Percentiles rank a stretch among this genome's conserved stretches.
Conservation (phyloP, 2,113 vertebrate genomes). For the Leptodactylus fuscus region DNA sequence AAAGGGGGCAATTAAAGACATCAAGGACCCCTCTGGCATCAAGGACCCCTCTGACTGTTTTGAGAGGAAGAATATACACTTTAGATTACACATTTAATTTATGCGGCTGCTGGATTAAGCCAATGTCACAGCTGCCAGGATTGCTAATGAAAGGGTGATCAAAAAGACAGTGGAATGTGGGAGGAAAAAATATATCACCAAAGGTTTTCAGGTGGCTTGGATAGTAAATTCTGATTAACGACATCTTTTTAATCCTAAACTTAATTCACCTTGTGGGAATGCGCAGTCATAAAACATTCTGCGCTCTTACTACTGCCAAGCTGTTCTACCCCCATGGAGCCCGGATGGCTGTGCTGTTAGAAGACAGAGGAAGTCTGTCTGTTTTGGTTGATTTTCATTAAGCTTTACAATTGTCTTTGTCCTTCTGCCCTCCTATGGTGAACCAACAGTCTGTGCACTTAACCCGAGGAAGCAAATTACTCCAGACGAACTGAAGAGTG, state of each 20-base stretch:
- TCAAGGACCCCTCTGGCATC: constrained; percentile 45
- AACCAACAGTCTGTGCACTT: background rate
- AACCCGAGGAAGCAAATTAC: constrained; percentile 2
- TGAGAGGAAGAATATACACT: constrained; percentile 63
- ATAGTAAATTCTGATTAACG: constrained; percentile 72
- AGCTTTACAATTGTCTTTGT: background rate
- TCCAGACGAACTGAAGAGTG: background rate
- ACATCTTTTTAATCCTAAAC: constrained; percentile 67
- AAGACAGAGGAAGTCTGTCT: constrained; percentile 26
- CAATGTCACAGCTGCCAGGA: constrained; percentile 65
- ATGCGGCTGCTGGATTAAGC: constrained; percentile 60
- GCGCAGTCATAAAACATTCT: constrained; percentile 60
- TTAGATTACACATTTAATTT: constrained; percentile 67
- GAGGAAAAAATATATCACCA: constrained; percentile 63
- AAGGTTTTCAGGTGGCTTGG: constrained; percentile 70
- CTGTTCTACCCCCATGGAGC: constrained; percentile 39
- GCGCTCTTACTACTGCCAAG: constrained; percentile 31
- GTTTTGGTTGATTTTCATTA: constrained; percentile 36
- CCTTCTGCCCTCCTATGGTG: background rate
- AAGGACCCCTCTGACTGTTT: constrained; percentile 56
- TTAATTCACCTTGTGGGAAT: constrained; percentile 73
- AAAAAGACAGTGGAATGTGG: constrained; percentile 67
- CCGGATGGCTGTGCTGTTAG: constrained; percentile 22
- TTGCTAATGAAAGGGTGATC: constrained; percentile 68
- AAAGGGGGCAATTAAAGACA: constrained; percentile 57